These are phyloP conservation scores for Diabrotica balteata DNA, from an alignment of 2,888 invertebrate genomes.

Conservation along the genomic window DNA sequence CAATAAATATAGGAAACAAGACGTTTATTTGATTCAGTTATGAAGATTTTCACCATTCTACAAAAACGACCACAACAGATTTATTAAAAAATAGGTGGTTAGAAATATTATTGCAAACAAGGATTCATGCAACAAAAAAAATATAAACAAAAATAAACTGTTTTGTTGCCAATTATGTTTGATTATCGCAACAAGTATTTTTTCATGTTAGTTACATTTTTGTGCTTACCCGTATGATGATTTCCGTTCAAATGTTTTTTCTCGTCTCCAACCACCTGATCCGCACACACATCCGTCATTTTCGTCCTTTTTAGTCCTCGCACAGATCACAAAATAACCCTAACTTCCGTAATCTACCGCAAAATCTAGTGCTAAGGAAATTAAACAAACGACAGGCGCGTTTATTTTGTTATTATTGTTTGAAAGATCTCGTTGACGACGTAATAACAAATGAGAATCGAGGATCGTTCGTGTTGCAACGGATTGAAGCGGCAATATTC, in stretches of 20 bases:
- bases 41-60: too few relatives aligned
- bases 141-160: too few relatives aligned
- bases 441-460: constrained; percentile 17
- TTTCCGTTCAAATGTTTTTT: constrained; percentile 32
- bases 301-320: background rate
- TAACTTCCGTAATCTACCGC: constrained; percentile 22
- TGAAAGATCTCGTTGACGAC: constrained; percentile 16
- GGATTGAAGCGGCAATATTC: constrained; percentile 27
- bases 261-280: constrained; percentile 31
- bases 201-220: too few relatives aligned
- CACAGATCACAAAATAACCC: constrained; percentile 11
- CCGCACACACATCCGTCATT: constrained; percentile 36
- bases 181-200: too few relatives aligned
- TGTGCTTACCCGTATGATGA: constrained; percentile 27
- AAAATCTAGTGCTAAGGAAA: constrained; percentile 22
- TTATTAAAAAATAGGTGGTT: too few relatives aligned
- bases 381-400: constrained; percentile 30
- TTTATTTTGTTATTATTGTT: constrained; percentile 34
- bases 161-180: too few relatives aligned
- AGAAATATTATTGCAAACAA: too few relatives aligned
- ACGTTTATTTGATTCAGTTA: too few relatives aligned
- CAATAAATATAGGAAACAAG: too few relatives aligned
- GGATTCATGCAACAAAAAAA: too few relatives aligned
- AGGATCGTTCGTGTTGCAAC: constrained; percentile 2
- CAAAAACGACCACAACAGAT: too few relatives aligned